Conservation (phyloP, 2,113 vertebrate genomes). For the Ancistrus triradiatus region DNA sequence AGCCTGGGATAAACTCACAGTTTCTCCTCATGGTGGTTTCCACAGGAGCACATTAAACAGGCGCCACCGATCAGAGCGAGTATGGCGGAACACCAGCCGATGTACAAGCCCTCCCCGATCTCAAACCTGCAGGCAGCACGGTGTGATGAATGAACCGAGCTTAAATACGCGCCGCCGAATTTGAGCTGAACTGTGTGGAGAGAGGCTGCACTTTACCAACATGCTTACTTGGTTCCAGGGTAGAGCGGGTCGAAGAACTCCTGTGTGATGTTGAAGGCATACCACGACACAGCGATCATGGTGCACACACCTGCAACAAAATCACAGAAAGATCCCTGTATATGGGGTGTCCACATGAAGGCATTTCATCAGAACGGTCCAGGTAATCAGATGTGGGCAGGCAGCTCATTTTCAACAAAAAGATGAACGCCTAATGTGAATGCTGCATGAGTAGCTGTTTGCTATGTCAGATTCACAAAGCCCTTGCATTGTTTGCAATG, state of each 20-base stretch:
- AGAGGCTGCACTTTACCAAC: too few relatives aligned
- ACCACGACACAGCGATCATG: constrained; percentile 83
- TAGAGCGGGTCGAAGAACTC: constrained; percentile 80
- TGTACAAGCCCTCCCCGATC: constrained; percentile 70
- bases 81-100: constrained; percentile 66
- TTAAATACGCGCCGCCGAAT: too few relatives aligned
- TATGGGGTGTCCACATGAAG: too few relatives aligned
- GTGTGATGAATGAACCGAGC: constrained; percentile 2
- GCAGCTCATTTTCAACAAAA: too few relatives aligned
- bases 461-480: too few relatives aligned
- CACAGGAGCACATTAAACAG: constrained; percentile 60
- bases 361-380: too few relatives aligned
- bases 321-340: too few relatives aligned
- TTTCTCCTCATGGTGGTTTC: constrained; percentile 40
- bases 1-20: constrained; percentile 48
- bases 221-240: constrained; percentile 79
- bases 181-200: too few relatives aligned
- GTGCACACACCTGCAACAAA: constrained; percentile 69
- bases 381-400: too few relatives aligned
- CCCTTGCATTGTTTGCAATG: too few relatives aligned
- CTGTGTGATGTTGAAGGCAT: constrained; percentile 78
- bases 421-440: too few relatives aligned
- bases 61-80: constrained; percentile 62
- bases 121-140: constrained; percentile 70
- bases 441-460: too few relatives aligned